Evolutionary conservation across 1,140 invertebrate species (phyloP).

Genomic region (Globodera ellingtonae): DNA sequence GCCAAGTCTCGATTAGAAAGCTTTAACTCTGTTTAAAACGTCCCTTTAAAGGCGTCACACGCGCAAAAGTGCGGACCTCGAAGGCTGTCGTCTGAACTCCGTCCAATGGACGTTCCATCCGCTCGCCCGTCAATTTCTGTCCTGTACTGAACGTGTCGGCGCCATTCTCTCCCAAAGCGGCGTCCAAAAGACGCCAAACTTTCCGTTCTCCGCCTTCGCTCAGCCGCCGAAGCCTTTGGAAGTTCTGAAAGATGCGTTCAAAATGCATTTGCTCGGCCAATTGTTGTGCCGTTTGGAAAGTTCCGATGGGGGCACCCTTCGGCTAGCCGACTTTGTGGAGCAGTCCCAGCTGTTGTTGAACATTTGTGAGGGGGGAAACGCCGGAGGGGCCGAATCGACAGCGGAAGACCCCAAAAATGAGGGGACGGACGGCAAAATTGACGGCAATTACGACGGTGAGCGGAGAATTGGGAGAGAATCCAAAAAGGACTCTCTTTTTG

Average conservation of each 20-base stretch:
- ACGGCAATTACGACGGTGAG: background rate
- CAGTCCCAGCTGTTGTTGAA: constrained; percentile 57
- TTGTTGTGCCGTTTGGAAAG: constrained; percentile 47
- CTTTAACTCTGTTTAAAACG: background rate
- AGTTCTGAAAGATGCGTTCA: constrained; percentile 56
- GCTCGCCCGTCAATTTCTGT: constrained; percentile 49
- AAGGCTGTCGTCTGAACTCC: constrained; percentile 32
- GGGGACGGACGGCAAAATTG: constrained; percentile 7
- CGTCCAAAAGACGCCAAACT: constrained; percentile 37
- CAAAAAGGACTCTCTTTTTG: background rate
- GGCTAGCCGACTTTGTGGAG: constrained; percentile 61
- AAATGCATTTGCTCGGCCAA: constrained; percentile 57
- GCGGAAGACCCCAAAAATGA: background rate
- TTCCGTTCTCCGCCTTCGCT: constrained; percentile 34
- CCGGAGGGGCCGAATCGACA: background rate
- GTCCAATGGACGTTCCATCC: constrained; percentile 61
- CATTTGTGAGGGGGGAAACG: constrained; percentile 36
- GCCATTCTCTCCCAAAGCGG: constrained; percentile 29
- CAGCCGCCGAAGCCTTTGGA: constrained; percentile 54
- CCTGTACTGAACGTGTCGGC: constrained; percentile 33
- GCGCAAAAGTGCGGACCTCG: constrained; percentile 27
- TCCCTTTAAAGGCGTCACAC: constrained; percentile 31
- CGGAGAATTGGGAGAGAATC: too few species aligned
- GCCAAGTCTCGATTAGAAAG: constrained; percentile 26
- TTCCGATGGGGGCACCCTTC: constrained; percentile 10